A percentile compares a stretch with the other conserved stretches of the same genome.
phyloP scores from a whole-genome alignment of 2,888 invertebrate species.

The Colostygia pectinataria region DNA sequence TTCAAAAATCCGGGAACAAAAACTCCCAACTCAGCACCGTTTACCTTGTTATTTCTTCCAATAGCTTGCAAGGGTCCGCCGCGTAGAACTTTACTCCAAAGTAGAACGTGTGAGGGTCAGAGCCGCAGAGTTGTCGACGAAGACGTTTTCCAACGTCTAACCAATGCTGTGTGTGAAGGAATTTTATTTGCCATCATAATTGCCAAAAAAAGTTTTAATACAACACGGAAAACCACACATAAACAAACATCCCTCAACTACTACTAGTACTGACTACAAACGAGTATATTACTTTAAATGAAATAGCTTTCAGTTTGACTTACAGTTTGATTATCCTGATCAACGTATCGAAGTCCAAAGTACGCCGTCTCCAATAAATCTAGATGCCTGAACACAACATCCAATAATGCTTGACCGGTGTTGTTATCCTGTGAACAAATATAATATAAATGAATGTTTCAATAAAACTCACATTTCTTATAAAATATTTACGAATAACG shows the following conservation, averaged over 20 bases:
- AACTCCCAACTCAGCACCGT: neutral
- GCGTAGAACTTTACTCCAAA: constrained; percentile 99
- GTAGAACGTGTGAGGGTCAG: constrained; percentile 92
- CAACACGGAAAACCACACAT: no score
- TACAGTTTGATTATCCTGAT: constrained; percentile 97
- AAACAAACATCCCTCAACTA: no score
- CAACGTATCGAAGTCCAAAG: constrained; percentile 96
- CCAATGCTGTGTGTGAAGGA: constrained; percentile 90
- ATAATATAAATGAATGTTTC: constrained; percentile 15
- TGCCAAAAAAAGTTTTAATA: no score
- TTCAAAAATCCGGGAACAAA: neutral
- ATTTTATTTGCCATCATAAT: neutral
- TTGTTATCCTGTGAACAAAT: constrained; percentile 89
- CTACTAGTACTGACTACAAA: no score
- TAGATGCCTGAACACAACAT: constrained; percentile 95
- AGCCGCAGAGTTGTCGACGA: constrained; percentile 92
- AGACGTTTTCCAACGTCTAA: constrained; percentile 95
- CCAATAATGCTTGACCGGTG: constrained; percentile 94
- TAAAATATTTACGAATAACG: constrained; percentile 18
- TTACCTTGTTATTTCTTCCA: constrained; percentile 93
- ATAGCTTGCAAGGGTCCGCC: constrained; percentile 96
- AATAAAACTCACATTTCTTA: constrained; percentile 16
- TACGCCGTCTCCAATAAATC: constrained; percentile 98
- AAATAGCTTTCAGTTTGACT: constrained; percentile 59
- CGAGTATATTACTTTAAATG: no score